Evolutionary conservation across 2,113 vertebrate genomes (phyloP).

Genomic region (Oreochromis spilurus): DNA sequence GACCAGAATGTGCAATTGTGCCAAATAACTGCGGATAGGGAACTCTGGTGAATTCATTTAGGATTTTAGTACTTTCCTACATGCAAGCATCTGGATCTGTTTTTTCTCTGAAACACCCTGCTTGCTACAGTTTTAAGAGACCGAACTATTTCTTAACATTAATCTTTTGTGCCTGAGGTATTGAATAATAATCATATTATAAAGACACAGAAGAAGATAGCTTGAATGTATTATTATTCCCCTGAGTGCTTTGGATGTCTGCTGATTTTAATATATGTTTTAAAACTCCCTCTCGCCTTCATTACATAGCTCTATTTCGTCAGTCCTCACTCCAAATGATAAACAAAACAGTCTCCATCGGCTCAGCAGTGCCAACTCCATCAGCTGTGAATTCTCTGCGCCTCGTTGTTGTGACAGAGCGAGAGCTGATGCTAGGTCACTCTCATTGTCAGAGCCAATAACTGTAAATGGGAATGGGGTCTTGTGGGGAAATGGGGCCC

Average conservation of each 20-base stretch:
- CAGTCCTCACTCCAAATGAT: not conserved
- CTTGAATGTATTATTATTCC: not conserved
- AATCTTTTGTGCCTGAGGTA: not conserved
- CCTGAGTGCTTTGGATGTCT: not conserved
- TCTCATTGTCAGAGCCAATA: conserved; percentile 17
- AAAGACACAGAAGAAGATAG: not conserved
- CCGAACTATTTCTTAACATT: not conserved
- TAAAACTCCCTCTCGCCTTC: not conserved
- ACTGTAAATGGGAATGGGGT: conserved; percentile 6
- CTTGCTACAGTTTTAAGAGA: not conserved
- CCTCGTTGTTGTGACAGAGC: conserved; percentile 37
- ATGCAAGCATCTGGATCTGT: conserved; percentile 44
- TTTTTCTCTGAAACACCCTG: conserved; percentile 1
- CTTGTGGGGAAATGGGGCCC: not conserved
- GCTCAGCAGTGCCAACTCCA: conserved; percentile 16
- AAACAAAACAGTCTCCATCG: not conserved
- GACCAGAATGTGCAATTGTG: conserved; percentile 12
- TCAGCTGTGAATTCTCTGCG: conserved; percentile 15
- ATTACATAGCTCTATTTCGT: not conserved
- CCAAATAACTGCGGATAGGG: conserved; percentile 50
- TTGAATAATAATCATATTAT: not conserved
- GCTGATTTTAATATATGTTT: not conserved
- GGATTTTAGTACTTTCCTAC: conserved; percentile 11
- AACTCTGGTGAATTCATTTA: conserved; percentile 50
- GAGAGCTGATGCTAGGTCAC: not conserved